Base-by-base conservation (phyloP, 2,888 invertebrate genomes). In the Andrena flavipes region DNA sequence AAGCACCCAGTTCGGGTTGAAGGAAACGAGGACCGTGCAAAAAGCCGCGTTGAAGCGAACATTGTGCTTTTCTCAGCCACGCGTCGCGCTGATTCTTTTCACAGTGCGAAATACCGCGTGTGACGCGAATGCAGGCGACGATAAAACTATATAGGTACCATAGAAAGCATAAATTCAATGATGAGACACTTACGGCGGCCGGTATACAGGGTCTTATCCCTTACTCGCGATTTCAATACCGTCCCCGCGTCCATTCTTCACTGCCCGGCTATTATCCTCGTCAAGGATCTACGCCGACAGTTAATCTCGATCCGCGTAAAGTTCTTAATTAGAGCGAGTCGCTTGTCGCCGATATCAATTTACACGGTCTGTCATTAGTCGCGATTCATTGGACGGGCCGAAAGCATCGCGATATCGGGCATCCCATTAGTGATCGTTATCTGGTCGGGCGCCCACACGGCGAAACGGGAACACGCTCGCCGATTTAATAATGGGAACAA, bases 331-430 rank as follows among this genome's bases (percentile, higher is more conserved):
- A 65, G 80, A 83, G 67, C 74, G 73, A 76, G 73, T 68, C 71
- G 65, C 54, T 60, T 69, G 78, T 69, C 65, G 71, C 60, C 69
- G 48, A 62, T 78, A 80, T 82, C 84, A 82, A 88, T 88, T 87
- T 89, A 69, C 84, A 84, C 71, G 80, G 67, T 63, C 80, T 84
- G 83, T 88, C 87, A 81, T 89, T 87, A 80, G 68, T 20, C 62
- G 65, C 82, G 82, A 90, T 90, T 90, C 82, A 90, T 90, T 87
- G 79, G 54, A 23, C 59, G 29, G 30, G 69, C 70, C 65, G 74
- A 62, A 73, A 76, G 60, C 64, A 64, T 29, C 35, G 56, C 68
- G 78, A 78, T 77, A 86, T 86, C 82, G 86, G 4, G 71, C 74
- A 82, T 84, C 75, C 68, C 74, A 78, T 84, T 81, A 78, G 54